Evolutionary conservation across 2,888 invertebrate genomes (phyloP), one percentile per base, ranked within the genome.

Genomic region (Sphaerophoria rueppellii): DNA sequence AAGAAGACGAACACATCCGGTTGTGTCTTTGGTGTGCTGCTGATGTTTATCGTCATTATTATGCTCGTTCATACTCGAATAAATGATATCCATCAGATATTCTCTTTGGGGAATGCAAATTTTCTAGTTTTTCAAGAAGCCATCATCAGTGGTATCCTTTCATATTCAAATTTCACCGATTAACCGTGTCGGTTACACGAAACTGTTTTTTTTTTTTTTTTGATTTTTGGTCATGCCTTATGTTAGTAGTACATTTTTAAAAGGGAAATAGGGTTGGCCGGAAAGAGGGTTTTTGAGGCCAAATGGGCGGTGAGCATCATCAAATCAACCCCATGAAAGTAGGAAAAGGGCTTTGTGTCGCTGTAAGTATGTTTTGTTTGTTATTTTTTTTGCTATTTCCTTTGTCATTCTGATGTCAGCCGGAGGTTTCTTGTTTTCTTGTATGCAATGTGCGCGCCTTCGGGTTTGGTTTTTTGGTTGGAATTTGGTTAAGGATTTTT

Each of bases 161-260:
- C 81, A 86, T 82, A 86, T 86, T 82, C 71, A 86, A 86, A 86
- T 86, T 78, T 82, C 16, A 6, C 37, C 86, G 86, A 86, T 86
- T 86, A 86, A 86, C 86, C 78, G 86, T 86, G 75, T 86, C 86
- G 86, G 86, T 86, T 86, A 82, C 86, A 70, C 57, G 73, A 72
- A 75, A 73, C 60, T 35, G 40, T 57, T 32, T 63, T 46, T 43
- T 60, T 43, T 55, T 50, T 48, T n/a, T 63, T 32, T 65, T 70
- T 55, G 70, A 46, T 73, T 35, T 74, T 46, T 43, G 55, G 50
- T 50, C 72, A 32, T 65, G 78, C 58, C 52, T 61, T 71, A 50
- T 67, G 34, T 37, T 52, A 24, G 67, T 52, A 54, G 67, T 52
- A 54, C 48, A 35, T n/a, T 52, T 60, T 72, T 60, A 54, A 24